phyloP scores from a whole-genome alignment of 2,797 vertebrate genomes.

The Arctocebus calabarensis region DNA sequence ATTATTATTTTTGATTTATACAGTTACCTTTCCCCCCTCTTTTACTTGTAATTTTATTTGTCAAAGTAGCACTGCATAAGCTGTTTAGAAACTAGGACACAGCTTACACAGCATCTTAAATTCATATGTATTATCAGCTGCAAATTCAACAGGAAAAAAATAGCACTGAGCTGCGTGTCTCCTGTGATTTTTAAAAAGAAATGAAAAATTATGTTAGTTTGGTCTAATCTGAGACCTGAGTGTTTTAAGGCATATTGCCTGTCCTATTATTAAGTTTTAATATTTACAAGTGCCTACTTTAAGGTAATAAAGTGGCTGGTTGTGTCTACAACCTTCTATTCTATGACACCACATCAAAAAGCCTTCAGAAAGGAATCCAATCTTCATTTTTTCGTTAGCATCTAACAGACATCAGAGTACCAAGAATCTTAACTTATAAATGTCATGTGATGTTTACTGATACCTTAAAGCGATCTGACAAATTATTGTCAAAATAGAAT shows the following conservation, averaged over 20 bases:
- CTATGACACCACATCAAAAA: conserved; percentile 85
- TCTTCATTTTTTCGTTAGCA: conserved; percentile 87
- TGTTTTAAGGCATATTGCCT: conserved; percentile 73
- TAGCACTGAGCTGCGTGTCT: conserved; percentile 83
- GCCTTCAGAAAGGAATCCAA: conserved; percentile 85
- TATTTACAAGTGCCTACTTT: conserved; percentile 85
- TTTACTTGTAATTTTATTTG: conserved; percentile 91
- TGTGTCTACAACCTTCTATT: conserved; percentile 87
- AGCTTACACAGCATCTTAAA: conserved; percentile 85
- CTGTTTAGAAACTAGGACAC: conserved; percentile 85
- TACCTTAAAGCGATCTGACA: conserved; percentile 87
- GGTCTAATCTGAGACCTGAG: conserved; percentile 81
- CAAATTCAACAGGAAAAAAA: conserved; percentile 85
- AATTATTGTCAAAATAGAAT: conserved; percentile 81
- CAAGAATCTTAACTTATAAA: conserved; percentile 86
- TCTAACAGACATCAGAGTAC: conserved; percentile 87
- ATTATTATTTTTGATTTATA: conserved; percentile 53
- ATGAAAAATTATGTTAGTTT: conserved; percentile 71
- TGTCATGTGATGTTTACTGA: conserved; percentile 82
- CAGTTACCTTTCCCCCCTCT: conserved; percentile 71
- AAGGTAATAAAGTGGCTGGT: conserved; percentile 86
- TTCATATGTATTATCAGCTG: conserved; percentile 86
- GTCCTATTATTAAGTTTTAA: conserved; percentile 79
- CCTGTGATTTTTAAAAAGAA: conserved; percentile 72
- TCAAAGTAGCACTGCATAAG: conserved; percentile 91